Evolutionary conservation across 2,113 vertebrate genomes (phyloP).

Genomic region (Nothoprocta perdicaria): DNA sequence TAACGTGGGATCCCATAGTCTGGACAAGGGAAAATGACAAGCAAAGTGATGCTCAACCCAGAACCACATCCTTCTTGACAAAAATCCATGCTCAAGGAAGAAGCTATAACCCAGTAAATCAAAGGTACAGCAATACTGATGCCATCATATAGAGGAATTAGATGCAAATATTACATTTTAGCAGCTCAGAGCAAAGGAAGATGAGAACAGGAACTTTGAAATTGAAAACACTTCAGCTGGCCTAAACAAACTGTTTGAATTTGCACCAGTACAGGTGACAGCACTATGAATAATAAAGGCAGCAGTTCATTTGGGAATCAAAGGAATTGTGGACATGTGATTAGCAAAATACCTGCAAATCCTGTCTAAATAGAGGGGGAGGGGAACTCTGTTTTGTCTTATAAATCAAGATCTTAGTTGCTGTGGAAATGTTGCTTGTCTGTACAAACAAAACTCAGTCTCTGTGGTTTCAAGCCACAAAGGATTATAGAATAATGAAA

Average conservation of each 20-base stretch:
- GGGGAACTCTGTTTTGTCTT: slow-evolving; percentile 21
- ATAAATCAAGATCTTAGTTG: slow-evolving; percentile 28
- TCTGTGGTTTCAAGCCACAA: not conserved
- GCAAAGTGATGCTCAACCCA: not conserved
- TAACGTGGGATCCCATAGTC: not conserved
- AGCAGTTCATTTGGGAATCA: not conserved
- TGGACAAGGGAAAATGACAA: not conserved
- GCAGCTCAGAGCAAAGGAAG: not conserved
- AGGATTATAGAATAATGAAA: slow-evolving; percentile 41
- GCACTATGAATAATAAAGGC: not conserved
- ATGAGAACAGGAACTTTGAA: not conserved
- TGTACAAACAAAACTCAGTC: slow-evolving; percentile 14
- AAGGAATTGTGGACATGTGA: not conserved
- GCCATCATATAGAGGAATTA: not conserved
- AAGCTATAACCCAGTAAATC: not conserved
- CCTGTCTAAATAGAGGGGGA: not conserved
- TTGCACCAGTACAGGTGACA: not conserved
- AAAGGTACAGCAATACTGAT: not conserved
- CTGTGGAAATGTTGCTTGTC: slow-evolving; percentile 30
- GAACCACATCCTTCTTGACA: not conserved
- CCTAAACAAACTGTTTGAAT: not conserved
- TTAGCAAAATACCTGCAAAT: slow-evolving; percentile 51
- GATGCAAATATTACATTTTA: not conserved
- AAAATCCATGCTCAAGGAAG: not conserved
- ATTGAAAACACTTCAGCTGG: not conserved